Evolutionary conservation across 2,888 invertebrate genomes (phyloP), one percentile per base, ranked within the genome.

Genomic region (Agrotis ipsilon): DNA sequence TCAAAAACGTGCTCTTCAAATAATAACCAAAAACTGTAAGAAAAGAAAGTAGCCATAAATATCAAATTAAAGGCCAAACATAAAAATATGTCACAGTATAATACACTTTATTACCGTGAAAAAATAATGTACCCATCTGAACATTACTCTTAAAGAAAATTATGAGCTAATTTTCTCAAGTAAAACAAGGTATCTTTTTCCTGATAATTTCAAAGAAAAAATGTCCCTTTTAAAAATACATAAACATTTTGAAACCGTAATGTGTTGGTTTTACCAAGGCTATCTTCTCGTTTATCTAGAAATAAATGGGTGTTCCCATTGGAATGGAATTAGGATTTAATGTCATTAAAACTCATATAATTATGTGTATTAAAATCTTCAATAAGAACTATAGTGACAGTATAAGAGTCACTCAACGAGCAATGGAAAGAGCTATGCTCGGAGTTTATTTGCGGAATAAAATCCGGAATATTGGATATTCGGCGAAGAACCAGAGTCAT

Each of bases 51-150:
- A 19, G 3, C 5, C 45, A 57, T 52, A 67, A 72, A 67, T 72
- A 58, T 55, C 9, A 69, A 77, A 77, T 59, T 62, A 48, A 54
- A 45, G 43, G 24, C n/a, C 16, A 19, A 73, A 79, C 18, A 24
- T 61, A 76, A 80, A 74, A 74, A 79, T 58, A 49, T 67, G 43
- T 74, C 80, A 49, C 45, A 3, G 0, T 54, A 43, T 74, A 62
- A 52, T 3, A 72, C 19, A 64, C 64, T 60, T 16, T 60, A 65
- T 75, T 57, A 61, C 48, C 13, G 32, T 49, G 14, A 19, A 67
- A 67, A 80, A 76, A 80, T 66, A 76, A 61, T 72, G 24, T 75
- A 39, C 27, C 24, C 14, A 27, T 39, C 24, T 18, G 58, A 49
- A n/a, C 58, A 62, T 45, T 62, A 51, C 49, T 64, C 39, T 24